Evolutionary conservation across 2,888 invertebrate species (phyloP).

Genomic region (Ichneumon xanthorius): DNA sequence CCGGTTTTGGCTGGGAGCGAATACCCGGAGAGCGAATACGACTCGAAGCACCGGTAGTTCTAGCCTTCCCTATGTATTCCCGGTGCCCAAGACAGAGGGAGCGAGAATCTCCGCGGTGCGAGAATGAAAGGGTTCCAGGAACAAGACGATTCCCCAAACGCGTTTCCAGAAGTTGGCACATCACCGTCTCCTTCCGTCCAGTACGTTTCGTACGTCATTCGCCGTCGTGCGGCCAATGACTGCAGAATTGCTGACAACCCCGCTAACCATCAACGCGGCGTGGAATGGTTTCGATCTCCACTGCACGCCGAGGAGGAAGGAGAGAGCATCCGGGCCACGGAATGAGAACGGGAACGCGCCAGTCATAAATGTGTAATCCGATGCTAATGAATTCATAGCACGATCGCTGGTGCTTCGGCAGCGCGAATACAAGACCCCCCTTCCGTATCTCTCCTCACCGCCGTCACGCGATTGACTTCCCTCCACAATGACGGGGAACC

Average conservation of each 20-base stretch:
- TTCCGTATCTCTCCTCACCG: slow-evolving; percentile 13
- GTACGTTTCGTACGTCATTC: not conserved
- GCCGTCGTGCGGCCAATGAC: not conserved
- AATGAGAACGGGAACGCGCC: slow-evolving; percentile 53
- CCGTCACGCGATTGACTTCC: slow-evolving; percentile 31
- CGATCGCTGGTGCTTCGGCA: slow-evolving; percentile 49
- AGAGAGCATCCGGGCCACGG: not conserved
- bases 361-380: slow-evolving; percentile 68
- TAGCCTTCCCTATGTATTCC: slow-evolving; percentile 20
- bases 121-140: slow-evolving; percentile 33
- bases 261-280: not conserved
- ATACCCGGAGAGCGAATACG: slow-evolving; percentile 1
- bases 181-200: not conserved
- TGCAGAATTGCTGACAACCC: not conserved
- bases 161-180: not conserved
- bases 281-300: slow-evolving; percentile 30
- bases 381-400: slow-evolving; percentile 73
- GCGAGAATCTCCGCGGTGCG: slow-evolving; percentile 28
- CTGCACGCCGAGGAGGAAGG: not conserved
- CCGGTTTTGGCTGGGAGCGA: slow-evolving; percentile 37
- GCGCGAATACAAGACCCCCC: slow-evolving; percentile 28
- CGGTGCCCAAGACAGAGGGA: slow-evolving; percentile 5
- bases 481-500: slow-evolving; percentile 6
- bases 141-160: not conserved
- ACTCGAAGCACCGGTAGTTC: slow-evolving; percentile 9